Percentiles rank a stretch among this genome's conserved stretches.
Evolutionary conservation across 2,888 invertebrate species (phyloP).

Genomic region (Diadegma fenestrale): DNA sequence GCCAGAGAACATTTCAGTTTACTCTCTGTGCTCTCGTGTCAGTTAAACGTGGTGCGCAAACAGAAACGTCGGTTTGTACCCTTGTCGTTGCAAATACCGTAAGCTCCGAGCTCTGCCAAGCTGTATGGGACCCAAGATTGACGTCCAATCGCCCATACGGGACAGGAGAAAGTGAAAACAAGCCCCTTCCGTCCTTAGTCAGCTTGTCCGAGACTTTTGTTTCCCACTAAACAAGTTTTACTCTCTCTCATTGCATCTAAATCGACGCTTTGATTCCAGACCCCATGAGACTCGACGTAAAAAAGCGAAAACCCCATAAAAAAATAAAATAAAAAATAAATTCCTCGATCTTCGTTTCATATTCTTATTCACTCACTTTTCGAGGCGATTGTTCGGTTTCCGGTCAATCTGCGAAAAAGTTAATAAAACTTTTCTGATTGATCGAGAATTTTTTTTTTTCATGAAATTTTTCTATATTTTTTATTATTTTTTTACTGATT

Average conservation of each 20-base stretch:
- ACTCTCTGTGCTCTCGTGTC: conserved; percentile 32
- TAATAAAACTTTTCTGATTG: too few species aligned
- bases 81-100: conserved; percentile 49
- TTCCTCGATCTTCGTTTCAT: not conserved
- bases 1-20: conserved; percentile 5
- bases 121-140: conserved; percentile 55
- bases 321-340: not conserved
- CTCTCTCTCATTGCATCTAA: conserved; percentile 74
- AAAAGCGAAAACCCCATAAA: not conserved
- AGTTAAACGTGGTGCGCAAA: conserved; percentile 13
- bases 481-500: too few species aligned
- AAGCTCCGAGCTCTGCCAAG: conserved; percentile 31
- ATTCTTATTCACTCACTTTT: not conserved
- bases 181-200: conserved; percentile 7
- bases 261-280: conserved; percentile 59
- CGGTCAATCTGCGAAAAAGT: too few species aligned
- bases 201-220: conserved; percentile 60
- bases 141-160: conserved; percentile 60
- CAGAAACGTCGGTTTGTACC: conserved; percentile 25
- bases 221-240: conserved; percentile 72
- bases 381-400: too few species aligned
- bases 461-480: too few species aligned
- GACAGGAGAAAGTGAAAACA: conserved; percentile 17
- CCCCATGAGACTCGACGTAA: not conserved
- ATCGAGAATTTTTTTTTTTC: too few species aligned